Conservation (phyloP, 2,888 invertebrate species). For the Hypena proboscidalis region DNA sequence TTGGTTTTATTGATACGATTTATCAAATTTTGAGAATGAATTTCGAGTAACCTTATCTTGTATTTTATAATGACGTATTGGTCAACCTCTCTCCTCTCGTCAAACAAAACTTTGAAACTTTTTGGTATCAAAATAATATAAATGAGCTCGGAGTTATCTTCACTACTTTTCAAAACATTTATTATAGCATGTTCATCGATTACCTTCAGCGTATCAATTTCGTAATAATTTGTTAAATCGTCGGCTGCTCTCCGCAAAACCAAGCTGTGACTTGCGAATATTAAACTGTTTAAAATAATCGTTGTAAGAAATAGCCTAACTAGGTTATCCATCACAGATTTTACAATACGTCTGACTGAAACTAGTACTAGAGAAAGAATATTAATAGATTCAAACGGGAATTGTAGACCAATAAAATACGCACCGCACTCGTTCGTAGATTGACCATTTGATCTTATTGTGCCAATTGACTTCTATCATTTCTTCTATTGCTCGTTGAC, state of each 20-base stretch:
- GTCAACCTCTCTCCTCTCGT: constrained; percentile 29
- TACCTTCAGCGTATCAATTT: constrained; percentile 37
- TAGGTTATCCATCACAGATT: constrained; percentile 27
- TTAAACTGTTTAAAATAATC: constrained; percentile 19
- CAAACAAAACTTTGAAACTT: constrained; percentile 21
- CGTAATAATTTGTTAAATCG: constrained; percentile 36
- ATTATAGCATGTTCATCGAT: constrained; percentile 34
- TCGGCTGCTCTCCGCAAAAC: constrained; percentile 28
- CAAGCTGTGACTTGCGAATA: constrained; percentile 28
- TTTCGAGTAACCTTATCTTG: constrained; percentile 42
- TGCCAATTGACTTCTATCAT: constrained; percentile 59
- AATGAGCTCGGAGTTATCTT: constrained; percentile 29
- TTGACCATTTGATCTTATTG: constrained; percentile 59
- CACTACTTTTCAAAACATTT: constrained; percentile 33
- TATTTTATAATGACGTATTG: constrained; percentile 51
- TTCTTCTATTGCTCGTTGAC: constrained; percentile 41
- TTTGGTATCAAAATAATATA: constrained; percentile 39
- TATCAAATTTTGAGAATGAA: constrained; percentile 41
- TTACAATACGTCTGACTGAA: constrained; percentile 26
- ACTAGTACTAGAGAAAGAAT: constrained; percentile 27
- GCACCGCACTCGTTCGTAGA: constrained; percentile 37
- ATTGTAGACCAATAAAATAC: constrained; percentile 36
- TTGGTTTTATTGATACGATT: constrained; percentile 47
- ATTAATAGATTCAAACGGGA: constrained; percentile 29
- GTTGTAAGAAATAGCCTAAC: constrained; percentile 15